Conservation (phyloP, 1,140 invertebrate species). For the Drosophila mojavensis region DNA sequence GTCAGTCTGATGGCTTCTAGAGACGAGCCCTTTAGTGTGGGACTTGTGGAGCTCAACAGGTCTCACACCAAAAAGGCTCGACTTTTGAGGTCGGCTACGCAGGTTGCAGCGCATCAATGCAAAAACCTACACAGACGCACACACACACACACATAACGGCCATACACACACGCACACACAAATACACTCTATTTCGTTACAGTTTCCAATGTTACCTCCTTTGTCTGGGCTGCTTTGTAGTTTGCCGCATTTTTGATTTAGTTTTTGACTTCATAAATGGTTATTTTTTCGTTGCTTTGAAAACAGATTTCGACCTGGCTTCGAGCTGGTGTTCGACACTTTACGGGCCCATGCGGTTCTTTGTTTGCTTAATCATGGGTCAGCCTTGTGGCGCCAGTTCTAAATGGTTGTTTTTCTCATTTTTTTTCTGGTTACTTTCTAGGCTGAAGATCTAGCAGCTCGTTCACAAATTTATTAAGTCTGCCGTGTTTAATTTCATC, state of each 20-base stretch:
- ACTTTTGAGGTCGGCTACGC: conserved; percentile 34
- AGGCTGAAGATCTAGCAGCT: conserved; percentile 23
- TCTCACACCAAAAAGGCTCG: conserved; percentile 16
- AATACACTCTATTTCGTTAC: conserved; percentile 62
- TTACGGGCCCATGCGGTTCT: conserved; percentile 72
- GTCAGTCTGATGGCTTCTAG: background rate
- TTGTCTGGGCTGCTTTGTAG: conserved; percentile 56
- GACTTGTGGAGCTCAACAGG: conserved; percentile 23
- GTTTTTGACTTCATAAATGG: conserved; percentile 68
- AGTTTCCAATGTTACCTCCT: conserved; percentile 63
- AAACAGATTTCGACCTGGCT: conserved; percentile 37
- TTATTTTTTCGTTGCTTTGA: conserved; percentile 51
- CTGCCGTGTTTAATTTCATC: conserved; percentile 37
- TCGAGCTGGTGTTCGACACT: conserved; percentile 66
- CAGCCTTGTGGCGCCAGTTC: conserved; percentile 66
- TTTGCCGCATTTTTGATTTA: conserved; percentile 79
- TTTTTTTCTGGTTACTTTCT: background rate
- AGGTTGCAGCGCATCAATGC: conserved; percentile 53
- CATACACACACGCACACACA: conserved; percentile 37
- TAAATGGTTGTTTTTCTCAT: conserved; percentile 1
- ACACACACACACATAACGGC: conserved; percentile 3
- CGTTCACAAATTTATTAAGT: conserved; percentile 66
- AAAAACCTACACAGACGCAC: conserved; percentile 37
- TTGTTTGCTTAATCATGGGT: conserved; percentile 77
- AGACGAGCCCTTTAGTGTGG: conserved; percentile 39